A percentile compares a stretch with the other conserved stretches of the same genome.
Conservation (phyloP, 2,797 vertebrate genomes). For the Harpagifer antarcticus region DNA sequence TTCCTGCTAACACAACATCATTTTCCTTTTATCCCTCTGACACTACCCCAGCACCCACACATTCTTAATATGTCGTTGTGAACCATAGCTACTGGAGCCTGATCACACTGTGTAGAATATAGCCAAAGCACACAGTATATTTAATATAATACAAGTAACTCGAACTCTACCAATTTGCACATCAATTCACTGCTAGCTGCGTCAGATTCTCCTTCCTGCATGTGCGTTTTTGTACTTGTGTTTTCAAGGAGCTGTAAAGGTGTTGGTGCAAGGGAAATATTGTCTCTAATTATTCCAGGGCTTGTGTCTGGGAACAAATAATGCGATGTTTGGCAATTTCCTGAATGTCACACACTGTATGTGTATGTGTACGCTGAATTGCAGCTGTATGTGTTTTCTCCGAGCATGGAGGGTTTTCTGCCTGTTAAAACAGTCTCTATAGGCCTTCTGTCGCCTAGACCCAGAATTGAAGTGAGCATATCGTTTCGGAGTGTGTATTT, state of each 20-base stretch:
- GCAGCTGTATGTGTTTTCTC: slow-evolving; percentile 15
- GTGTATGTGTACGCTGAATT: slow-evolving; percentile 30
- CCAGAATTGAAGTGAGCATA: slow-evolving; percentile 8
- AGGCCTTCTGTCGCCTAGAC: not conserved
- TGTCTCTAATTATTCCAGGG: slow-evolving; percentile 56
- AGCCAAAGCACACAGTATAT: slow-evolving; percentile 23
- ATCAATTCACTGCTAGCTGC: slow-evolving; percentile 30
- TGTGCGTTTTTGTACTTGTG: slow-evolving; percentile 15
- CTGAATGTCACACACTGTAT: slow-evolving; percentile 37
- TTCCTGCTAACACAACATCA: not conserved
- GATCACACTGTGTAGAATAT: slow-evolving; percentile 25
- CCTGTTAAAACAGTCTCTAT: slow-evolving; percentile 31
- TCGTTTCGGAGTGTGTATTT: not conserved
- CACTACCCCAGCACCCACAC: not conserved
- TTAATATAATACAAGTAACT: slow-evolving; percentile 60
- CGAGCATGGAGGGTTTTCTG: slow-evolving; percentile 10
- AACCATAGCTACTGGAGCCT: slow-evolving; percentile 25
- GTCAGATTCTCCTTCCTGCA: slow-evolving; percentile 37
- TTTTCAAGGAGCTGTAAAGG: slow-evolving; percentile 24
- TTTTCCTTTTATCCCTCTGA: not conserved
- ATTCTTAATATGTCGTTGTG: slow-evolving; percentile 9
- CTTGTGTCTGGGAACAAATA: slow-evolving; percentile 20
- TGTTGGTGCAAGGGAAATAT: slow-evolving; percentile 41
- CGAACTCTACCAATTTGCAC: slow-evolving; percentile 49
- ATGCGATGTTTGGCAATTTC: slow-evolving; percentile 50